phyloP scores from a whole-genome alignment of 1,140 invertebrate genomes.

The Aphis craccivora region DNA sequence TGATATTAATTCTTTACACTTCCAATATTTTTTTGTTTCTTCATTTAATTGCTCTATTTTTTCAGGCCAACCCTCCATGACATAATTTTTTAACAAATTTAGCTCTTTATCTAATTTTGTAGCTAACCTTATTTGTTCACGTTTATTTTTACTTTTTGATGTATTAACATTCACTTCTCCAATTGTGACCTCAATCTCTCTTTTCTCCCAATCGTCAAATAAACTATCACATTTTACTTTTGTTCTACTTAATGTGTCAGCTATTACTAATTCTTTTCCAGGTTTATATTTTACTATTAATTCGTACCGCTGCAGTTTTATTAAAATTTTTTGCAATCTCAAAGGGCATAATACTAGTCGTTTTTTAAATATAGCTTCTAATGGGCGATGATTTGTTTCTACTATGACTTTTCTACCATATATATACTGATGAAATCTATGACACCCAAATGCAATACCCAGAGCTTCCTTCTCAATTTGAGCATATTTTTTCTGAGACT shows the following conservation, averaged over 20 bases:
- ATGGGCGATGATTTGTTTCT: neutral
- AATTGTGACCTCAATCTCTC: neutral
- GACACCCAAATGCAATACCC: neutral
- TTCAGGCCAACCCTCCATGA: neutral
- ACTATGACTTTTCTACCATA: neutral
- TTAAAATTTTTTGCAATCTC: neutral
- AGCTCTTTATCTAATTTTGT: neutral
- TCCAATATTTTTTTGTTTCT: neutral
- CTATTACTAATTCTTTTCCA: too few relatives aligned
- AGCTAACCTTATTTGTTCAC: neutral
- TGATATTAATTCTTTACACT: neutral
- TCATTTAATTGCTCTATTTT: neutral
- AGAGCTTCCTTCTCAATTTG: conserved; percentile 6
- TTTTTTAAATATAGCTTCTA: neutral
- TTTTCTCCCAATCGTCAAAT: neutral
- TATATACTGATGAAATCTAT: neutral
- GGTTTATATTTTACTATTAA: too few relatives aligned
- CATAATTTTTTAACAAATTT: neutral
- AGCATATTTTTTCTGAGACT: neutral
- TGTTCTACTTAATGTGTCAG: too few relatives aligned
- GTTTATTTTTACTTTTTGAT: neutral
- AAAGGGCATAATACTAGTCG: neutral
- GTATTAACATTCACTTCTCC: neutral
- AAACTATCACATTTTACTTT: too few relatives aligned
- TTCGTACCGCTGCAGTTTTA: too few relatives aligned